Conservation (phyloP, 2,888 invertebrate genomes). For the Fragum sueziense region DNA sequence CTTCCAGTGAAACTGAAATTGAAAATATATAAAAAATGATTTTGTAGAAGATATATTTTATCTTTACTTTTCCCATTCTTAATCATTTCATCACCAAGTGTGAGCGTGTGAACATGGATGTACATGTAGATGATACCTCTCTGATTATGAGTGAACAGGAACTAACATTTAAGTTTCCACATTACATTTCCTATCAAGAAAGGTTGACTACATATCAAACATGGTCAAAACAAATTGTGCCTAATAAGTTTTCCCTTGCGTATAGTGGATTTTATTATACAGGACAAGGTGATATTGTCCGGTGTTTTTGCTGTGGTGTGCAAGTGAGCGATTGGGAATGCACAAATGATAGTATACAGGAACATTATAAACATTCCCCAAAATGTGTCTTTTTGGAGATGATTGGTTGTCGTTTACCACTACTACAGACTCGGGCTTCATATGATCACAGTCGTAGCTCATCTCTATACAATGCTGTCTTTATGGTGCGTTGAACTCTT, state of each 20-base stretch:
- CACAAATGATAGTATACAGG: slow-evolving; percentile 9
- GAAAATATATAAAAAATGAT: too few relatives aligned
- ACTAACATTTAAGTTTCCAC: not conserved
- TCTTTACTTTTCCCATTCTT: too few relatives aligned
- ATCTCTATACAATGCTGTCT: slow-evolving; percentile 36
- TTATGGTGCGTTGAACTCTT: slow-evolving; percentile 30
- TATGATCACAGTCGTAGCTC: not conserved
- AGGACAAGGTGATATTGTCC: slow-evolving; percentile 6
- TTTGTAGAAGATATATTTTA: too few relatives aligned
- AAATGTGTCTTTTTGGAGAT: not conserved
- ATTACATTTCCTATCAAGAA: not conserved
- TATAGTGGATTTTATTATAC: slow-evolving; percentile 14
- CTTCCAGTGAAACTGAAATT: too few relatives aligned
- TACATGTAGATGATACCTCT: not conserved
- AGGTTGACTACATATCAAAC: slow-evolving; percentile 9
- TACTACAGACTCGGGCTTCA: not conserved
- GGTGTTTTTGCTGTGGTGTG: slow-evolving; percentile 5
- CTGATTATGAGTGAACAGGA: not conserved
- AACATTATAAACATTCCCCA: slow-evolving; percentile 21
- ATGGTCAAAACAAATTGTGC: slow-evolving; percentile 17
- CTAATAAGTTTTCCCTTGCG: not conserved
- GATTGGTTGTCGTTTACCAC: not conserved
- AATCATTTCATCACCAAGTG: too few relatives aligned
- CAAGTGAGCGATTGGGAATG: slow-evolving; percentile 1
- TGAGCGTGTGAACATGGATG: too few relatives aligned